A percentile compares a stretch with the other conserved stretches of the same genome.
Evolutionary conservation across 2,888 invertebrate species (phyloP).

Genomic region (Cryptocheilus praepositus): DNA sequence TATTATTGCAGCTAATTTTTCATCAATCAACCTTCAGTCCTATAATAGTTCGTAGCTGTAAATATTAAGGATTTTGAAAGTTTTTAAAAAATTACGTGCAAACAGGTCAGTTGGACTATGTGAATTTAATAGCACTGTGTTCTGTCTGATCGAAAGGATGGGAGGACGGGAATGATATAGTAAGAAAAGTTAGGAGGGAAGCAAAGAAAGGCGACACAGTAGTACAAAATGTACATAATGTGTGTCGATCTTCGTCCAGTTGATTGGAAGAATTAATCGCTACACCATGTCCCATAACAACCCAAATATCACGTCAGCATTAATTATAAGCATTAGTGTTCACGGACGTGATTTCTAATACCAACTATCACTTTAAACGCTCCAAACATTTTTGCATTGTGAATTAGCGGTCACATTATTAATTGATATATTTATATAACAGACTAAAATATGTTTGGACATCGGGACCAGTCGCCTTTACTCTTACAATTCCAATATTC

Average conservation of each 20-base stretch:
- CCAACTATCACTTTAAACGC: conserved; percentile 48
- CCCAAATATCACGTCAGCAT: conserved; percentile 48
- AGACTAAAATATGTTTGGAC: conserved; percentile 91
- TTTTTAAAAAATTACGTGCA: conserved; percentile 42
- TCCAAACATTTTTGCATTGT: conserved; percentile 45
- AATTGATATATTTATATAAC: conserved; percentile 50
- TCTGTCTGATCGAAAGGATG: conserved; percentile 34
- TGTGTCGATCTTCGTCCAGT: conserved; percentile 41
- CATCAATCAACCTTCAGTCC: conserved; percentile 2
- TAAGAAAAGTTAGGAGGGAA: conserved; percentile 28
- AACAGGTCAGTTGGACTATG: conserved; percentile 35
- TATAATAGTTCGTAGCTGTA: conserved; percentile 19
- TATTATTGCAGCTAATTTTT: background rate
- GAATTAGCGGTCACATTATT: conserved; percentile 48
- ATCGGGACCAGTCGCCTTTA: conserved; percentile 90
- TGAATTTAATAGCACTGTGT: conserved; percentile 32
- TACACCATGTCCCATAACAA: conserved; percentile 48
- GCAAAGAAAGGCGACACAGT: conserved; percentile 37
- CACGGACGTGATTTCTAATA: conserved; percentile 44
- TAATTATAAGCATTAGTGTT: conserved; percentile 45
- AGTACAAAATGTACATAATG: conserved; percentile 39
- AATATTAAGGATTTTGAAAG: conserved; percentile 29
- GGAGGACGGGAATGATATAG: conserved; percentile 29
- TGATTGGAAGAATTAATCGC: conserved; percentile 53
- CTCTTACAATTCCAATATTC: conserved; percentile 96